Conservation (phyloP, 2,113 vertebrate species). For the Syrrhaptes paradoxus region DNA sequence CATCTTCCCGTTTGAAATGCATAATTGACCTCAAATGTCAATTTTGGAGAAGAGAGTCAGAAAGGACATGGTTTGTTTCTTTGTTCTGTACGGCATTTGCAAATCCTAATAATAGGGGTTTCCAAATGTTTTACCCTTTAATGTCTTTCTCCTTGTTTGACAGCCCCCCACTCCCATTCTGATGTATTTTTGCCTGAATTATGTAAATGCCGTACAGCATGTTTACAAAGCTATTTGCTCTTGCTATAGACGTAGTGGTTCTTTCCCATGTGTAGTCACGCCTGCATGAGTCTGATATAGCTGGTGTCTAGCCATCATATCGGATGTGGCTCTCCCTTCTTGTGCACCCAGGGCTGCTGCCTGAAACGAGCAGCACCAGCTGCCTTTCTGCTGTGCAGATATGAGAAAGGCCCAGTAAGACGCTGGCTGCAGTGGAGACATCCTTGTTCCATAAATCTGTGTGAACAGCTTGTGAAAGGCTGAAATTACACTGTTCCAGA, state of each 20-base stretch:
- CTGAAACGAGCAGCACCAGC: not conserved
- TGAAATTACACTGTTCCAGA: not conserved
- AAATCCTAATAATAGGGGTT: not conserved
- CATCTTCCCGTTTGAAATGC: not conserved
- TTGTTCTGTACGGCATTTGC: not conserved
- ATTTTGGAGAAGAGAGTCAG: not conserved
- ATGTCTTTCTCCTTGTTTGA: not conserved
- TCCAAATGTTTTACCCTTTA: not conserved
- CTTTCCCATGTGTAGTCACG: not conserved
- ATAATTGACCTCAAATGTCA: not conserved
- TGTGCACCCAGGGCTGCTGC: not conserved
- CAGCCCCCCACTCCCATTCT: not conserved
- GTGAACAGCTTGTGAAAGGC: not conserved
- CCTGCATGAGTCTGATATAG: not conserved
- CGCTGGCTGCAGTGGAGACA: not conserved
- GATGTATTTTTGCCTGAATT: not conserved
- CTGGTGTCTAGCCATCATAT: not conserved
- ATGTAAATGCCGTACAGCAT: rapidly evolving
- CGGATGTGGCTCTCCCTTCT: not conserved
- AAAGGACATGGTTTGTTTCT: not conserved
- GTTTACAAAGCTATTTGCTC: not conserved
- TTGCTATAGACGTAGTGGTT: not conserved
- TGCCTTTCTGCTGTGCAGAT: not conserved
- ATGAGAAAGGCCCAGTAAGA: not conserved
- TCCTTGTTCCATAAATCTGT: not conserved